phyloP scores from a whole-genome alignment of 2,888 invertebrate genomes.

The Caenorhabditis sulstoni region DNA sequence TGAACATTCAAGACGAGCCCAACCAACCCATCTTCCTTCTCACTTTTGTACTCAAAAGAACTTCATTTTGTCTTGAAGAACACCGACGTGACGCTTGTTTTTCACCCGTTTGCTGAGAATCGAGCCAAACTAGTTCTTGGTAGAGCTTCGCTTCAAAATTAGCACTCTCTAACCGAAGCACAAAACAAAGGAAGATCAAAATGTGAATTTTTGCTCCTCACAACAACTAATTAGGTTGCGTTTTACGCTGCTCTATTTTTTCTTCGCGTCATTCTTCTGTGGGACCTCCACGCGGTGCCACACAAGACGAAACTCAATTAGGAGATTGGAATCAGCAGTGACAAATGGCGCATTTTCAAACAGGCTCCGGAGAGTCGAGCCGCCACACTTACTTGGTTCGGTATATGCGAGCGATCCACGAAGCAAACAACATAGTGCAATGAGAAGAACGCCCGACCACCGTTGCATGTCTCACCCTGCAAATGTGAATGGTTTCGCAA shows the following conservation, averaged over 20 bases:
- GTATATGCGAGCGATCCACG: conserved; percentile 58
- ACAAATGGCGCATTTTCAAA: conserved; percentile 17
- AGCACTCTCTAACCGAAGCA: background rate
- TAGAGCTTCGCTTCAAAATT: background rate
- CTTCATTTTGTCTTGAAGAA: no score
- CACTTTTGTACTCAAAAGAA: background rate
- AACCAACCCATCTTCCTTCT: background rate
- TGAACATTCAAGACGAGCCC: conserved; percentile 24
- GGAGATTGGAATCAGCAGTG: conserved; percentile 45
- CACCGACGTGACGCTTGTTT: background rate
- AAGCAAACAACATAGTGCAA: conserved; percentile 58
- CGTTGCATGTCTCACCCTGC: conserved; percentile 65
- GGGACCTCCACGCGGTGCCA: conserved; percentile 21
- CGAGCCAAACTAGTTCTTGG: background rate
- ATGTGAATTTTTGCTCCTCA: background rate
- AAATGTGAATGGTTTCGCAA: background rate
- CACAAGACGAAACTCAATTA: conserved; percentile 34
- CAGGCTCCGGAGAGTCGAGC: conserved; percentile 2
- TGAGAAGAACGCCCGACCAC: conserved; percentile 61
- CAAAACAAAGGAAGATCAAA: background rate
- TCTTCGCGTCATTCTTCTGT: conserved; percentile 15
- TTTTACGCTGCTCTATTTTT: background rate
- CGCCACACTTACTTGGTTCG: conserved; percentile 57
- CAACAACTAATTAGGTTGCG: conserved; percentile 1
- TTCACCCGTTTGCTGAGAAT: background rate